Base-by-base conservation (phyloP, 2,113 vertebrate genomes). In the Reinhardtius hippoglossoides region DNA sequence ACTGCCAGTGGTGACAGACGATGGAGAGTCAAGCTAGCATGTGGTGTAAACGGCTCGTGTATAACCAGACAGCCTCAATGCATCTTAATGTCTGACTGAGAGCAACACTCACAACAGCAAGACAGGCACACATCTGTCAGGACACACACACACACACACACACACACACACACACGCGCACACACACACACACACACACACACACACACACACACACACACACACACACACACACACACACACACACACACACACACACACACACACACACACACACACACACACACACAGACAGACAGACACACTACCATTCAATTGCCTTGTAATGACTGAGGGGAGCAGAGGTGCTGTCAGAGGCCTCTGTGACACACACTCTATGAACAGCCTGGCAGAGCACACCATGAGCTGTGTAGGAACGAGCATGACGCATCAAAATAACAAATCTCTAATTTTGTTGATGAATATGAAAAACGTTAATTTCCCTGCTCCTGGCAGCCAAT, bases 31-130 rank as follows among this genome's bases (percentile, higher is more conserved):
- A 3, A 9, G 27, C 13, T 67, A 72, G 50, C 67, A 83, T 87
- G 73, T 76, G 86, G 71, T 54, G 71, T 42, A 78, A 63, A 78
- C 75, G 70, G 71, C 68, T 84, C 69, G 76, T 72, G n/a, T 75
- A 82, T 86, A 91, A 90, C 91, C 87, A 91, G 54, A 84, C 67
- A 62, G 74, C 67, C 83, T 84, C 88, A 88, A 77, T 87, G 76
- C 80, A 88, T 91, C 88, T 85, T 87, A 76, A 86, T 64, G 85
- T 76, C 78, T 76, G 78, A 86, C 64, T 69, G 72, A 86, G 60
- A 81, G 67, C 60, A 71, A 78, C 71, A 42, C 46, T 58, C 27
- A 56, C 54, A 56, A 67, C 44, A 63, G 40, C 27, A 27, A 27
- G 0, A 27, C 27, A 27, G 27, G 27, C 27, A 27, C 5, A 27